These are phyloP conservation scores for Ailurus styani DNA, from an alignment of 2,113 vertebrate genomes.

Conservation along the genomic window DNA sequence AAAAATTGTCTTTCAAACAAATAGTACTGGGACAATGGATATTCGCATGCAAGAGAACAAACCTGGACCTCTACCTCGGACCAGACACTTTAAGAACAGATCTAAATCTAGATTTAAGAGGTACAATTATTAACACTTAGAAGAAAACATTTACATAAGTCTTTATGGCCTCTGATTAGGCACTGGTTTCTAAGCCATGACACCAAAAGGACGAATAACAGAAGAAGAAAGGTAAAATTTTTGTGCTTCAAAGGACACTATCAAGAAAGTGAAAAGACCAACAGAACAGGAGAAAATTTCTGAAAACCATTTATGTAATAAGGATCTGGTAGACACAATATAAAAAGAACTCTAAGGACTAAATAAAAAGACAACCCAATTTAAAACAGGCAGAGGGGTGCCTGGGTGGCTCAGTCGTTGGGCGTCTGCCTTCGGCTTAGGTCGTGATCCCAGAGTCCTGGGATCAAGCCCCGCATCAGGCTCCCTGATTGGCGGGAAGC, in stretches of 20 bases:
- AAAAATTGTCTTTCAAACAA: not conserved
- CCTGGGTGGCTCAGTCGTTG: too few relatives aligned
- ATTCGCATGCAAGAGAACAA: not conserved
- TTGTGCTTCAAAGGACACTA: not conserved
- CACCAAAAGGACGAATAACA: not conserved
- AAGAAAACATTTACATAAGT: not conserved
- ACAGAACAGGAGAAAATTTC: not conserved
- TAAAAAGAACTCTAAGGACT: not conserved
- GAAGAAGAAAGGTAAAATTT: not conserved
- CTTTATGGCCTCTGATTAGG: not conserved
- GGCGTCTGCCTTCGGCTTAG: too few relatives aligned
- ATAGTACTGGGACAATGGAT: not conserved
- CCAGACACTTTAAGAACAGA: not conserved
- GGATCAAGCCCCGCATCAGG: too few relatives aligned
- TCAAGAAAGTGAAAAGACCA: not conserved
- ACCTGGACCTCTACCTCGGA: not conserved
- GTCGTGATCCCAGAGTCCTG: too few relatives aligned
- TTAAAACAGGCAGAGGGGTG: not conserved
- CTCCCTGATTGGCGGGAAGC: too few relatives aligned
- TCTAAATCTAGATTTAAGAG: not conserved
- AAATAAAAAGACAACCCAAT: not conserved
- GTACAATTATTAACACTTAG: not conserved
- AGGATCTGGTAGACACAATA: not conserved
- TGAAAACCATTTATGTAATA: not conserved
- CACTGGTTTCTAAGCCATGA: not conserved